A percentile compares a stretch with the other conserved stretches of the same genome.
These are phyloP conservation scores for Ophion ventricosus DNA, from an alignment of 2,888 invertebrate genomes.

Conservation along the genomic window DNA sequence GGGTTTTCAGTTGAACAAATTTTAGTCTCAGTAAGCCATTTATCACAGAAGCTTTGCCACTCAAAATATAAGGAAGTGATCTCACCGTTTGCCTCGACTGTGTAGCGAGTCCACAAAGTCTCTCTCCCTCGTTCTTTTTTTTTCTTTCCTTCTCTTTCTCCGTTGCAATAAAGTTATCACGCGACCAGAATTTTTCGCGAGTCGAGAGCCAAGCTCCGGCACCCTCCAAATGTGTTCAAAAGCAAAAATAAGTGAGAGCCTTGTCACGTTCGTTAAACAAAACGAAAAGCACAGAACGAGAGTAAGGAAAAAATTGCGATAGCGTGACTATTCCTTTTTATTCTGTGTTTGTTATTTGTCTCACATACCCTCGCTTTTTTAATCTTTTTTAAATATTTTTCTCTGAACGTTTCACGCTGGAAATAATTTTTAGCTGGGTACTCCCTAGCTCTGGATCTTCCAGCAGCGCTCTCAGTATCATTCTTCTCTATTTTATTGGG, in stretches of 20 bases:
- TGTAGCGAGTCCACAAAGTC: neutral
- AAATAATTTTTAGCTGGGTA: neutral
- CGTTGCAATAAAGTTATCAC: slow-evolving; percentile 20
- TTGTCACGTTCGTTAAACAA: slow-evolving; percentile 44
- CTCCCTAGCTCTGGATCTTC: neutral
- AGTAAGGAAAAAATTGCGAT: slow-evolving; percentile 46
- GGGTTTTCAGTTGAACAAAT: too few relatives aligned
- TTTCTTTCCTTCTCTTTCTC: neutral
- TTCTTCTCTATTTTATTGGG: slow-evolving; percentile 24
- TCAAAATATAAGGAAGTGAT: too few relatives aligned
- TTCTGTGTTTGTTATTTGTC: slow-evolving; percentile 10
- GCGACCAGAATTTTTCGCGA: neutral
- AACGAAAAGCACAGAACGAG: neutral
- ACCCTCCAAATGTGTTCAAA: slow-evolving; percentile 11
- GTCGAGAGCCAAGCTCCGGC: slow-evolving; percentile 13
- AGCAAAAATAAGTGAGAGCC: slow-evolving; percentile 10
- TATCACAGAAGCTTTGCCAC: too few relatives aligned
- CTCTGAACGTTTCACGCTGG: slow-evolving; percentile 26
- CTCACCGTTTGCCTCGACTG: too few relatives aligned
- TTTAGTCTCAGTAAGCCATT: too few relatives aligned
- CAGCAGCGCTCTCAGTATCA: neutral
- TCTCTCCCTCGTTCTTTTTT: neutral
- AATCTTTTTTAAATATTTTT: slow-evolving; percentile 13
- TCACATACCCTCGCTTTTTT: neutral
- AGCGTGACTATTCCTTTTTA: slow-evolving; percentile 49